Base-by-base conservation (phyloP, 2,797 vertebrate species). In the Cyclopterus lumpus region DNA sequence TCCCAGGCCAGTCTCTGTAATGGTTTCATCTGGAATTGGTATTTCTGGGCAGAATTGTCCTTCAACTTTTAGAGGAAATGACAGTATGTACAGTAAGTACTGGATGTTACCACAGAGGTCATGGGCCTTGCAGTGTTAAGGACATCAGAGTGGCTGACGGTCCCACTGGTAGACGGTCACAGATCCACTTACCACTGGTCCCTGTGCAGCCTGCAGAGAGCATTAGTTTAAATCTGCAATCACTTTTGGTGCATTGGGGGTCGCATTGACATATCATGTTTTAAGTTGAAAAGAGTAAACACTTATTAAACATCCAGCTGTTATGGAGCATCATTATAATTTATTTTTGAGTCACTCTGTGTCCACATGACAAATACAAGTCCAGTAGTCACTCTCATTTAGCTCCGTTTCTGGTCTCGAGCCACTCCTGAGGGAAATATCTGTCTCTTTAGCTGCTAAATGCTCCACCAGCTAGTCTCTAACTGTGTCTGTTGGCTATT, bases 151-250 rank as follows among this genome's bases (percentile, higher is more conserved):
- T 22, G 20, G 61, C 49, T 30, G 44, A 26, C 2, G 0, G 26
- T 42, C 15, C 2, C 34, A 53, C 15, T 36, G 34, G 44, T 28
- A 28, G 26, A 64, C 63, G 38, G 44, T 73, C 65, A 70, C 42
- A 67, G 46, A 67, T 69, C 44, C 28, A 34, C 18, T 72, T 67
- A 36, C 24, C 32, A 46, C 57, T 40, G 48, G 32, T 59, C 32
- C 10, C 26, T 42, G 20, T 40, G 22, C 18, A 58, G 59, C 22
- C 51, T 63, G 73, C 44, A 67, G 61, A 61, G 3, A 49, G 22
- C 1, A 51, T 15, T 53, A 40, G 51, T 62, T 36, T 22, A 42
- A 60, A 49, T 20, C 15, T 60, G 40, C 24, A 26, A 12, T 26
- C 34, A 51, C 53, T 60, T 60, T 59, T 59, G 32, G 0, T 1